Evolutionary conservation across 2,797 vertebrate species (phyloP), one percentile per base, ranked within the genome.

Genomic region (Pipistrellus pipistrellus): DNA sequence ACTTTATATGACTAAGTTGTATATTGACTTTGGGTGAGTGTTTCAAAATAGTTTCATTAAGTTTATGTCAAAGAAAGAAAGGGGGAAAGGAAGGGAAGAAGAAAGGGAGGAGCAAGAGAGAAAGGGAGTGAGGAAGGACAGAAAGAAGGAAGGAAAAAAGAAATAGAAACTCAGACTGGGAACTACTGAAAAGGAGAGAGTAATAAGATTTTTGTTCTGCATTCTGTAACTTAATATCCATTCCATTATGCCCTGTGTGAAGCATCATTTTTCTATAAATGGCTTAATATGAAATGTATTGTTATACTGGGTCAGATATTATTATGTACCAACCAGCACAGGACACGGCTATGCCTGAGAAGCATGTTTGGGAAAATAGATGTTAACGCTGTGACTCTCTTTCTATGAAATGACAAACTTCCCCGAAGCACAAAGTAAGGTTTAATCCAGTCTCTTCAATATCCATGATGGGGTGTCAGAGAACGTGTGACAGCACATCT

Each of bases 1-100:
- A 97, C 91, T 97, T 97, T 91, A 85, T 85, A 85, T 41, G 59
- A 87, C 90, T 51, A 90, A 72, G 88, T 81, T 97, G 73, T 97
- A 92, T 96, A 97, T 96, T 97, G 97, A 97, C 96, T 98, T 97
- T 94, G 95, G 94, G 96, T 97, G 97, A 98, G 90, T 86, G 91
- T 97, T 98, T 97, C 95, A 96, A 95, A 97, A 97, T 86, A 97
- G 95, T 96, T 98, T 97, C 97, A 98, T 98, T 98, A 98, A 97
- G 97, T 97, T 96, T 95, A 97, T 96, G 96, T 96, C 90, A 95
- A 95, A 82, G 38, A n/a, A 57, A 32, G 27, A 41, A 59, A 30
- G 57, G 6, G 14, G 21, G n/a, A 30, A n/a, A 35, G 6, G 3
- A 32, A 21, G 15, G 32, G 62, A 38, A 25, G 12, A 32, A 30